Evolutionary conservation across 2,888 invertebrate genomes (phyloP).

Genomic region (Gari tellinella): DNA sequence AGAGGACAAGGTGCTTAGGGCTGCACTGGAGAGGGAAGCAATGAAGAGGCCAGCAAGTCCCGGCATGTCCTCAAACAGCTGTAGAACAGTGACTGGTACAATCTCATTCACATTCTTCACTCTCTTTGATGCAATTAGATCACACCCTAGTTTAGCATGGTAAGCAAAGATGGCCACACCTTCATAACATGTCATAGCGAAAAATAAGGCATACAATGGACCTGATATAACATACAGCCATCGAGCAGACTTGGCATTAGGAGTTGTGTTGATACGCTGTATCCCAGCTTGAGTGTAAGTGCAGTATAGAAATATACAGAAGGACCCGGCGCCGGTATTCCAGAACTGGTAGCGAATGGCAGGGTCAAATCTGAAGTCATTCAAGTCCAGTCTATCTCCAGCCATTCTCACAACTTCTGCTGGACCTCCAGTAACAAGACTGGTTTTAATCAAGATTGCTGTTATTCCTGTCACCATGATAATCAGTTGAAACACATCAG

Average conservation of each 20-base stretch:
- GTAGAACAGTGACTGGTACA: slow-evolving; percentile 25
- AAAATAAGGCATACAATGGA: slow-evolving; percentile 12
- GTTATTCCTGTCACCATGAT: slow-evolving; percentile 40
- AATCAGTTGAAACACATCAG: slow-evolving; percentile 32
- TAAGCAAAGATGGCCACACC: slow-evolving; percentile 46
- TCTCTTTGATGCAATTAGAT: slow-evolving; percentile 17
- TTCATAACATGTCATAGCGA: slow-evolving; percentile 6
- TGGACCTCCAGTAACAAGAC: slow-evolving; percentile 11
- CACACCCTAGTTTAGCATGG: slow-evolving; percentile 31
- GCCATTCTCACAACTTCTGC: slow-evolving; percentile 5
- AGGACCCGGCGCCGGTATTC: slow-evolving; percentile 24
- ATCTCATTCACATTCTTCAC: slow-evolving; percentile 38
- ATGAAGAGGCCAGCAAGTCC: slow-evolving; percentile 46
- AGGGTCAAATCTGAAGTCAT: slow-evolving; percentile 34
- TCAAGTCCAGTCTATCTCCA: slow-evolving; percentile 14
- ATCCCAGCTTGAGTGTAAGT: slow-evolving; percentile 33
- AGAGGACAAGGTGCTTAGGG: slow-evolving; percentile 44
- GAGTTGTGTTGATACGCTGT: slow-evolving; percentile 37
- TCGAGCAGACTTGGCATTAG: slow-evolving; percentile 5
- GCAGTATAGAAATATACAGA: slow-evolving; percentile 12
- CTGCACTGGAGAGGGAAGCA: slow-evolving; percentile 44
- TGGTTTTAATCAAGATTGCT: slow-evolving; percentile 20
- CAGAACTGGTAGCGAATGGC: slow-evolving; percentile 36
- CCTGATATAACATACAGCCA: slow-evolving; percentile 13
- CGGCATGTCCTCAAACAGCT: slow-evolving; percentile 32